Base-by-base conservation (phyloP, 2,797 vertebrate genomes). In the Picus viridis region DNA sequence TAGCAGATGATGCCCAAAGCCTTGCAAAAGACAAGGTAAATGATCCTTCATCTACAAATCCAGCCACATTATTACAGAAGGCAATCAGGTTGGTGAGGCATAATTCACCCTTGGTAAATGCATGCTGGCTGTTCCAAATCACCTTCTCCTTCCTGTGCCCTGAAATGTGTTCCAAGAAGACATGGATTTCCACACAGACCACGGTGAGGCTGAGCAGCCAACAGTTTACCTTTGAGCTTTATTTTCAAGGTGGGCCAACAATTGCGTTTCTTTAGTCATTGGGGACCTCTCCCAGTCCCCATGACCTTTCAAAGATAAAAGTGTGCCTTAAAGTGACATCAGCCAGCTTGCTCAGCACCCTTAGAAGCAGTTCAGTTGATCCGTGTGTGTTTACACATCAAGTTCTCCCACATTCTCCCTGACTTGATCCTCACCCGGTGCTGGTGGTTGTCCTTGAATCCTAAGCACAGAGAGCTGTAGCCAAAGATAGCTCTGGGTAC, bases 61-160 rank as follows among this genome's bases (percentile, higher is more conserved):
- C 45, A 54, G 22, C 17, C 1, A 1, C 19, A 63, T 68, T 63
- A 73, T 41, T 58, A 78, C 39, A 56, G 53, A 83, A 74, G 45
- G 32, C 27, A 43, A 61, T 32, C 68, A 61, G 29, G 22, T n/a
- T 65, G 27, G 29, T 74, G n/a, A 89, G 45, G 32, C 17, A 20
- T 12, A 39, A 88, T 59, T 83, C 26, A 45, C 24, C 19, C 54
- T 75, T 45, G 23, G 43, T 62, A 82, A 90, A 78, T 7, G 30
- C 56, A 47, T 10, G 8, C n/a, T 73, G 67, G 12, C 34, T 86
- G 22, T 9, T 83, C 57, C 59, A 0, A 0, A 41, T 30, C 23
- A 67, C 26, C 4, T 72, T 23, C 39, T 77, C 47, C 53, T 83
- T 62, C 58, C 73, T 63, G 23, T 36, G 18, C 16, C 61, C 56